Conservation (phyloP, 1,140 invertebrate genomes). For the Trichogramma pretiosum region DNA sequence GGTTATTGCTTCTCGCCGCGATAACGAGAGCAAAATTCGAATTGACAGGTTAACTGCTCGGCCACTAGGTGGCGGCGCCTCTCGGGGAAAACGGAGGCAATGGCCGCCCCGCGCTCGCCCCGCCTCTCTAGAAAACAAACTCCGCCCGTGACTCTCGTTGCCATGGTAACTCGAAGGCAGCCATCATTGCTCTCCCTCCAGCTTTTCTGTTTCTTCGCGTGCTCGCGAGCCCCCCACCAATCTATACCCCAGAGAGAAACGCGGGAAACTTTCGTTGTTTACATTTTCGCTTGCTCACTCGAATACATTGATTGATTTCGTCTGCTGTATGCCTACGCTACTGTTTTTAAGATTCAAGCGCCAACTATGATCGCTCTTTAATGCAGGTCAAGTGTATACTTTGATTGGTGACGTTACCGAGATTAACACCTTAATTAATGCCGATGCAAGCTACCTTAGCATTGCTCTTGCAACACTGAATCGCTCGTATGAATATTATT, state of each 20-base stretch:
- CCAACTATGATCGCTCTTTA: no score
- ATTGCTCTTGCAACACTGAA: no score
- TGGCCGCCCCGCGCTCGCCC: constrained; percentile 30
- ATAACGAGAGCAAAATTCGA: not conserved
- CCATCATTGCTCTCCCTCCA: constrained; percentile 23
- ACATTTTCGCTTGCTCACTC: constrained; percentile 1
- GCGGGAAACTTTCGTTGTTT: constrained; percentile 7
- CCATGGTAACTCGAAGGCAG: constrained; percentile 7
- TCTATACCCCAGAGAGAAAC: constrained; percentile 5
- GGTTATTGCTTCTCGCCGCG: no score
- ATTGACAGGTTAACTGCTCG: not conserved
- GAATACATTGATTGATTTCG: no score
- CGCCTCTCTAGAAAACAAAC: constrained; percentile 27
- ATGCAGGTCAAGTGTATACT: no score
- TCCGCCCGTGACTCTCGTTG: constrained; percentile 28
- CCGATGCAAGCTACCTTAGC: no score
- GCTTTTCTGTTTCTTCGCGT: constrained; percentile 19
- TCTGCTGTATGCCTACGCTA: no score
- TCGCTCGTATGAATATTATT: no score
- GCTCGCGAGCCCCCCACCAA: not conserved
- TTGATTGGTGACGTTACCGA: no score
- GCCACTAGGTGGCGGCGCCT: constrained; percentile 31
- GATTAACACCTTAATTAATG: no score
- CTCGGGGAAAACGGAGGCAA: constrained; percentile 28
- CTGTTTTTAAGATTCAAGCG: no score